Evolutionary conservation across 2,888 invertebrate genomes (phyloP), one percentile per base, ranked within the genome.

Genomic region (Clepsis dumicolana): DNA sequence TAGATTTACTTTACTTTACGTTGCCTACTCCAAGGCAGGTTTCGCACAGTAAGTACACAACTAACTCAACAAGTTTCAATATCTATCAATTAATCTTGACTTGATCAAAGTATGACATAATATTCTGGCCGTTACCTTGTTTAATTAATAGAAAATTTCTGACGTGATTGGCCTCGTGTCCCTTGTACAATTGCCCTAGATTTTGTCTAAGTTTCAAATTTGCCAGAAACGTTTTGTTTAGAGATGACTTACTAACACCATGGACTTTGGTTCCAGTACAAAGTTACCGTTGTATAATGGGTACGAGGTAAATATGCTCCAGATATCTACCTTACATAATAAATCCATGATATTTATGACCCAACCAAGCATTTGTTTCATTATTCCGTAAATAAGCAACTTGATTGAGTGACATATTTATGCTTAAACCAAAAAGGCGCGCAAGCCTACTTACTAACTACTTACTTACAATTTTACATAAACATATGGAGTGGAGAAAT

Each of bases 121-220:
- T 48, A 21, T 44, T 18, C 44, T 18, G 24, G 25, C 16, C 56
- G 16, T 44, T 44, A 35, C 56, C 48, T 1, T 32, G 25, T 32
- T 57, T 32, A 25, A 64, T 57, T 57, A 57, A 64, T 64, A 32
- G 48, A 35, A 52, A 29, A 59, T 52, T 52, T 32, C 52, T 32
- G 8, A 52, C 1, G 48, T 48, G 14, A 48, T 48, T 48, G 48
- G 10, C 1, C 48, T 48, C 10, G 16, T 10, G 2, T 44, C 8
- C 8, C 16, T 44, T 44, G 44, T 44, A 18, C 8, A 18, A 44
- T 16, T 18, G 44, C 4, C 18, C 44, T 18, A 44, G 16, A 44
- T 44, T 38, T 38, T 29, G 29, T 29, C 29, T 4, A 29, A 7
- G 5, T 29, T 29, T 3, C 7, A 29, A 29, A 29, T 4, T 29